Percentiles rank a stretch among this genome's conserved stretches.
phyloP scores from a whole-genome alignment of 2,797 vertebrate genomes.

The Petrocephalus sullivani region DNA sequence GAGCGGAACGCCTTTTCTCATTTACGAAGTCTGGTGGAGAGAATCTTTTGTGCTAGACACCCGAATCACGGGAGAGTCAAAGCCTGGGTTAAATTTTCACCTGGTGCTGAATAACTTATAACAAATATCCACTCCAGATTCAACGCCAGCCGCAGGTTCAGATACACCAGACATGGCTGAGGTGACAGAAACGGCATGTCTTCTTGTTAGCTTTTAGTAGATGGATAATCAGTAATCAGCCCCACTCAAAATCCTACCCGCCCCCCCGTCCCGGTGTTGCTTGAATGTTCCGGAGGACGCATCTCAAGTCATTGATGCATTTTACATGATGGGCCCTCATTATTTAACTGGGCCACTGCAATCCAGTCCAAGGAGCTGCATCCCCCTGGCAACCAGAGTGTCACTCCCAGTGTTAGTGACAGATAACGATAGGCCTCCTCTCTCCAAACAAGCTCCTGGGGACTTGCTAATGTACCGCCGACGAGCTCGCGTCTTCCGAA shows the following conservation, averaged over 20 bases:
- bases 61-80: constrained; percentile 12
- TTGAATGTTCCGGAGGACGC: not conserved
- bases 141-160: not conserved
- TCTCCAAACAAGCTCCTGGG: constrained; percentile 9
- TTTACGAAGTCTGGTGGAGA: constrained; percentile 25
- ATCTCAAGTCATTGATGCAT: not conserved
- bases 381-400: constrained; percentile 15
- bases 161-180: not conserved
- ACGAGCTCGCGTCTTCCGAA: constrained; percentile 18
- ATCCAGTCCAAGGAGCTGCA: constrained; percentile 18
- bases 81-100: constrained; percentile 11
- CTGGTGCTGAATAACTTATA: not conserved
- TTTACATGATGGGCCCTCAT: constrained; percentile 26
- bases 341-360: constrained; percentile 30
- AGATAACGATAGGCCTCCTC: constrained; percentile 19
- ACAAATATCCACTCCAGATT: constrained; percentile 29
- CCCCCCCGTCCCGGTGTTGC: not conserved
- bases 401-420: constrained; percentile 9
- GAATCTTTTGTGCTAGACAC: not conserved
- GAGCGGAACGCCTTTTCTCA: constrained; percentile 26
- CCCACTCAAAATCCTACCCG: not conserved
- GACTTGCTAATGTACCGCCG: constrained; percentile 23
- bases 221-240: not conserved
- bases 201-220: not conserved
- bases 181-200: not conserved